Percentiles rank a stretch among this genome's conserved stretches.
Conservation (phyloP, 2,888 invertebrate species). For the Hemaris fuciformis region DNA sequence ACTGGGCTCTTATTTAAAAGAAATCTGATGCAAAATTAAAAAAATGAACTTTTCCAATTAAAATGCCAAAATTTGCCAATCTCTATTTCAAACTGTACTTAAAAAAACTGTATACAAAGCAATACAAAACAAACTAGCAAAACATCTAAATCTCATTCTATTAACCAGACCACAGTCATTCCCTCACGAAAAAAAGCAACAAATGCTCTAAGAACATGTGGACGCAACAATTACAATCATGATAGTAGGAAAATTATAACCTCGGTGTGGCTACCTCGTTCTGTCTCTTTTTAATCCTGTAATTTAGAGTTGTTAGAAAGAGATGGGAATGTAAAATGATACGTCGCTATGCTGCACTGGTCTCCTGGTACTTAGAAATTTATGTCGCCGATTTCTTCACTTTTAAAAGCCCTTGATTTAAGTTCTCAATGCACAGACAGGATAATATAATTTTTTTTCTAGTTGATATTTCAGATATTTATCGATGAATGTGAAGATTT, state of each 20-base stretch:
- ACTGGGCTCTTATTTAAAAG: no score
- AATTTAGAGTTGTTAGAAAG: constrained; percentile 19
- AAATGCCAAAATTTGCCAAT: no score
- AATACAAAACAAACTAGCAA: not conserved
- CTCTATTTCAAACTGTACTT: not conserved
- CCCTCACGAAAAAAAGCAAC: constrained; percentile 44
- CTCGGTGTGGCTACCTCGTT: constrained; percentile 36
- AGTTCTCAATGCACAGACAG: no score
- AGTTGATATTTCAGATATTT: no score
- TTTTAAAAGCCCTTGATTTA: constrained; percentile 28
- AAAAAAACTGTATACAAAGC: not conserved
- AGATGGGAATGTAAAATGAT: constrained; percentile 37
- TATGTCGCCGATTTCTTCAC: constrained; percentile 53
- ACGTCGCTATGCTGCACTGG: constrained; percentile 41
- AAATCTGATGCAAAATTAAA: no score
- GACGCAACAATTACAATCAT: constrained; percentile 48
- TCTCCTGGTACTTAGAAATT: constrained; percentile 29
- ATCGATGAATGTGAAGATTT: no score
- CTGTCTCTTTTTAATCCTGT: constrained; percentile 31
- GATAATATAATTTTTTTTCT: no score
- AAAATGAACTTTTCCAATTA: no score
- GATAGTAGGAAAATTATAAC: constrained; percentile 54
- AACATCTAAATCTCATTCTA: constrained; percentile 7
- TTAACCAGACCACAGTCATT: constrained; percentile 32
- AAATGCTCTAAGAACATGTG: constrained; percentile 31